Base-by-base conservation (phyloP, 2,888 invertebrate species). In the Melipona beecheii region DNA sequence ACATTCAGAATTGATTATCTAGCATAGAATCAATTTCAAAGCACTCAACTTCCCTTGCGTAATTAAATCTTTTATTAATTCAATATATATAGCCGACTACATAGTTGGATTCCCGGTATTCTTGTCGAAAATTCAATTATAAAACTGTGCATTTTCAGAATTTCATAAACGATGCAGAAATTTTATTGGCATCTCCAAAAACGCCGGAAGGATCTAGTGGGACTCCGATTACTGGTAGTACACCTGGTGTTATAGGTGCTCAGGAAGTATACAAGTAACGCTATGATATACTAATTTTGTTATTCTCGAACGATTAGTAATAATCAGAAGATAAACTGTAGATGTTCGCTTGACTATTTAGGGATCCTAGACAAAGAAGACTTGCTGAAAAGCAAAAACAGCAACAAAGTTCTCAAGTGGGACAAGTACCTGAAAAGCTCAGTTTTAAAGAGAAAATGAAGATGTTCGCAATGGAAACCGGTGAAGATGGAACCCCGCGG, bases 371-470 rank as follows among this genome's bases (percentile, higher is more conserved):
- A 89, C 96, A 97, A 91, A 96, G 97, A 80, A 97, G 98, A n/a
- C 95, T 98, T 89, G 98, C 98, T 3, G 98, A 98, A 94, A 96
- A 97, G 92, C 96, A 97, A 90, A 94, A 94, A 54, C 95, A 95
- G 13, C 96, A 96, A 85, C 96, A 96, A 88, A 96, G 96, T 90
- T 96, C 95, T 83, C 95, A 95, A 89, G 95, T 96, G 87, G 96
- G 97, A 77, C 96, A 97, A 78, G 96, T 98, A 85, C 98, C 98
- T 3, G 99, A 99, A 94, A 98, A 99, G 92, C 96, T 99, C 84
- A 98, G 98, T 80, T 99, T 99, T 95, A 97, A 98, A 94, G 99
- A 99, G 95, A 99, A 99, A 95, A 99, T 99, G 99, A 98, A 98
- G 95, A 98, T 99, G 98, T 99, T 99, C 95, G 99, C 99, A 65